Base-by-base conservation (phyloP, 1,140 invertebrate genomes). In the Coelopa frigida region DNA sequence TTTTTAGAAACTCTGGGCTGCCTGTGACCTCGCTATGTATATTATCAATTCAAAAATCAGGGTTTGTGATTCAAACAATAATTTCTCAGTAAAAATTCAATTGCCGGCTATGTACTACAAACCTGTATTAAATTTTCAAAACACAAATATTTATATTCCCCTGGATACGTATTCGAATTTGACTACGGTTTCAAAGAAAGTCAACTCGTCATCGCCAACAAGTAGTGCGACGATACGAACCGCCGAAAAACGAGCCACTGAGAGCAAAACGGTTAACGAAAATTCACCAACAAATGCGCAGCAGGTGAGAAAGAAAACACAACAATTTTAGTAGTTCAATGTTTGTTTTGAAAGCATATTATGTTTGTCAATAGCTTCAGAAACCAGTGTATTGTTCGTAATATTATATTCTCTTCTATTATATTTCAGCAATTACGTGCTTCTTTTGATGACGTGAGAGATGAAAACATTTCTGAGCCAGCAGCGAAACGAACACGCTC, bases 21-120 rank as follows among this genome's bases (percentile, higher is more conserved):
- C 94, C 39, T 96, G 93, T 75, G 94, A 98, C 76, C 75, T 97
- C 44, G 88, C 92, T 5, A 83, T 94, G 73, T 85, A 88, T 48
- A 75, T 97, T 48, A 83, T 97, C 55, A 79, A 89, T 68, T 57
- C 62, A 26, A 67, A 67, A 56, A 53, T 61, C 43, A 59, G 60
- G 18, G 52, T 57, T 37, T 55, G 54, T 49, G 60, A 61, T 46
- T 52, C 47, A 50, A 52, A 63, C 33, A 58, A 41, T 44, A 52
- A 57, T 36, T 65, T 66, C 44, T 58, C 57, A 39, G 58, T 62
- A 49, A 54, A 53, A 38, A 46, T 67, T 46, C 50, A 56, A n/a
- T 33, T 67, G 56, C 63, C 63, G 41, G 58, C 60, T 37, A 61
- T 67, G 60, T 67, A 66, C 54, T 67, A 61, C 52, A 61, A 61